Percentiles rank a stretch among this genome's conserved stretches.
These are phyloP conservation scores for Pterocles burchelli DNA, from an alignment of 2,113 vertebrate genomes.

Conservation along the genomic window DNA sequence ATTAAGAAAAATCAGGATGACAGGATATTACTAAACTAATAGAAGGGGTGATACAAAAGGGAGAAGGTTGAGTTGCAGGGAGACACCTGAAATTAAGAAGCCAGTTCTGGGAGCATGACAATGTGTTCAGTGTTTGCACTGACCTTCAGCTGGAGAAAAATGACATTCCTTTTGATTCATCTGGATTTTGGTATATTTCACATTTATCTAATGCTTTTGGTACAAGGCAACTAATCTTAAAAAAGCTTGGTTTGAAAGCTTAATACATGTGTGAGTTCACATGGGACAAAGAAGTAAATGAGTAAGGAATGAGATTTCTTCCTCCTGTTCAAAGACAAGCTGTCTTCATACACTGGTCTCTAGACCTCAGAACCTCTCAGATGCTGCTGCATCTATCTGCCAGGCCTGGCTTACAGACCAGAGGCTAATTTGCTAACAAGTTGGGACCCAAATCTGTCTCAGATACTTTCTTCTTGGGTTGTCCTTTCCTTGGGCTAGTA, in stretches of 20 bases:
- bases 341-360: neutral
- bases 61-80: neutral
- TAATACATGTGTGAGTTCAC: neutral
- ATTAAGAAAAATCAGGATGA: conserved; percentile 53
- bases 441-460: neutral
- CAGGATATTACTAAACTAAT: conserved; percentile 44
- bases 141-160: conserved; percentile 14
- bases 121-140: neutral
- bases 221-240: neutral
- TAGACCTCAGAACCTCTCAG: neutral
- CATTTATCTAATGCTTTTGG: neutral
- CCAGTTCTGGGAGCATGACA: neutral
- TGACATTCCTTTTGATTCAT: neutral
- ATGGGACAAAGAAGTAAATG: neutral
- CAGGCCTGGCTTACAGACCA: neutral
- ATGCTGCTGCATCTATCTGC: neutral
- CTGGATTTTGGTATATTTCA: neutral
- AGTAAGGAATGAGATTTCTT: neutral
- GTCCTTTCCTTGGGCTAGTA: neutral
- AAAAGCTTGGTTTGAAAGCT: neutral
- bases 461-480: neutral
- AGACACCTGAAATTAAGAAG: neutral
- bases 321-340: neutral
- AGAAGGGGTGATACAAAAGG: neutral
- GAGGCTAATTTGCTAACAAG: neutral